Base-by-base conservation (phyloP, 2,797 vertebrate species). In the Neomorphus geoffroyi region DNA sequence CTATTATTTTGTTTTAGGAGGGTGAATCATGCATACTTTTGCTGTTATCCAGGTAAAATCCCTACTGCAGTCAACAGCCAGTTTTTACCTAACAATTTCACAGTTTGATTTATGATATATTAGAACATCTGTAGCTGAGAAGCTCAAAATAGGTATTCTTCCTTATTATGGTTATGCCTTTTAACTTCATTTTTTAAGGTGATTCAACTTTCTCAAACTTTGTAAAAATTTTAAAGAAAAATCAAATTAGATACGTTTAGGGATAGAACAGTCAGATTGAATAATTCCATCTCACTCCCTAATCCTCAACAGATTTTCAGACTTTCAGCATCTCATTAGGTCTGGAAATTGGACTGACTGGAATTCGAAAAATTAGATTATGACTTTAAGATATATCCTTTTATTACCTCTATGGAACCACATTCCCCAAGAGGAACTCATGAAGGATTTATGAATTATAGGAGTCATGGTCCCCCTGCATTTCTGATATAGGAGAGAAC, bases 291-390 rank as follows among this genome's bases (percentile, higher is more conserved):
- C 69, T 88, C 58, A 77, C 14, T 73, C 23, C 13, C 35, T 92
- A 93, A 94, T 90, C 77, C 90, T 94, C 94, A 95, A 67, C 93
- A 96, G 92, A 91, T 93, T 94, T 94, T 95, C 57, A 90, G 72
- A 73, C 61, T 72, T 96, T 79, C 77, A n/a, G 9, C 50, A 94
- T 81, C 90, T 94, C 94, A 94, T 95, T 94, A 95, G 65, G 37
- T 54, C 58, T 88, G 57, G 39, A 95, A 94, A 95, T 90, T 88
- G 70, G 65, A 54, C 72, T 96, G 72, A 71, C 37, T 69, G 53
- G 41, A 91, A 71, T 67, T 51, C 70, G 79, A 93, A 95, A 95
- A 95, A 94, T 96, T 91, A 91, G 82, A 92, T 94, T 91, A 91
- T 88, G 70, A 83, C 54, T 96, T 94, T 80, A 95, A 96, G 81